A percentile compares a stretch with the other conserved stretches of the same genome.
Evolutionary conservation across 1,140 invertebrate species (phyloP).

Genomic region (Acyrthosiphon pisum): DNA sequence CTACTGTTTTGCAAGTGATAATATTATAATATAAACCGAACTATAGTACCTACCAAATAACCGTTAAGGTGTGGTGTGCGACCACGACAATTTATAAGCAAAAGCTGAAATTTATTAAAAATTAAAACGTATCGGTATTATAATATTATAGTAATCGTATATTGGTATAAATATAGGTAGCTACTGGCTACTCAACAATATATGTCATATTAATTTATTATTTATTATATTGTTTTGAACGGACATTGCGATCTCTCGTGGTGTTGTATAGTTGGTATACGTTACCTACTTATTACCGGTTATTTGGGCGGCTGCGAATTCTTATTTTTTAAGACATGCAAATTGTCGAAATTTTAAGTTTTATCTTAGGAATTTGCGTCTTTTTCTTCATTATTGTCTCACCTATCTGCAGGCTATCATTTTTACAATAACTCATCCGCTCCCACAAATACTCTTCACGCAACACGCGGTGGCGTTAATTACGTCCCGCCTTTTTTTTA

Average conservation of each 20-base stretch:
- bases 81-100: not conserved
- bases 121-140: not conserved
- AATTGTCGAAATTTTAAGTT: not conserved
- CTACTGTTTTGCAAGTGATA: not conserved
- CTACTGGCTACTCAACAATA: not conserved
- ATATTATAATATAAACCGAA: not conserved
- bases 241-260: not conserved
- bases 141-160: not conserved
- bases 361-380: not conserved
- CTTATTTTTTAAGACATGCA: not conserved
- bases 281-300: not conserved
- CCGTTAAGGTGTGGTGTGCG: not conserved
- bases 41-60: not conserved
- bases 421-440: not conserved
- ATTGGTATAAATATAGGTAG: not conserved
- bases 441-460: not conserved
- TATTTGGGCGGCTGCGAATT: not conserved
- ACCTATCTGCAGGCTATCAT: not conserved
- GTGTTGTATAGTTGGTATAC: not conserved
- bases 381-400: not conserved
- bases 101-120: not conserved
- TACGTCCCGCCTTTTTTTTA: not conserved
- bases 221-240: not conserved
- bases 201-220: not conserved
- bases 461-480: not conserved